Base-by-base conservation (phyloP, 2,888 invertebrate genomes). In the Harpagoxenus sublaevis region DNA sequence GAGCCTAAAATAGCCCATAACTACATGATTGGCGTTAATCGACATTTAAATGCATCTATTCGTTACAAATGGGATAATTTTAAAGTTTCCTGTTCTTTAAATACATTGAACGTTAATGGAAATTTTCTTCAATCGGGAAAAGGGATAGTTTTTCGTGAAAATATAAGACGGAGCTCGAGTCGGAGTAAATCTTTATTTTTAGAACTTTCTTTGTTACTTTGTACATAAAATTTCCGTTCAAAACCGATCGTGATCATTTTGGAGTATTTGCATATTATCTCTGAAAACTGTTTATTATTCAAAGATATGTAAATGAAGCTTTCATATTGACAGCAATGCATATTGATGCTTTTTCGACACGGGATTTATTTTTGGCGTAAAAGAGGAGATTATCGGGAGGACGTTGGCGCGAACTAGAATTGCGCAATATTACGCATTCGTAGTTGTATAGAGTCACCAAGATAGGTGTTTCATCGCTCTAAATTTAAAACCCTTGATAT, bases 221-320 rank as follows among this genome's bases (percentile, higher is more conserved):
- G 28, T 28, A 31, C 48, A 10, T 31, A 9, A 75, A 75, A 75
- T 35, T 75, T 60, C 12, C n/a, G 4, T 75, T 15, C 4, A 62
- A 75, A 75, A 35, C 15, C 15, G 15, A 60, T 18, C 15, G 10
- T 28, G 42, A 57, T 10, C 10, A 18, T 73, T 45, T 28, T 2
- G 35, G 0, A 39, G 0, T 28, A 42, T 42, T 73, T 42, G 39
- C 3, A 28, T 10, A n/a, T 18, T 12, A 31, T 18, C 10, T 28
- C 0, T 12, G 23, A 10, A 57, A 39, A 42, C 10, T 28, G 0
- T 3, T 73, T 42, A 39, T 55, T 71, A 71, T 71, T 55, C 48
- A 51, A 68, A 28, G 9, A 18, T 68, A 28, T 18, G 8, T 31
- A 48, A 68, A 68, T 45, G 15, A 9, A 15, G 6, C 0, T 48